These are phyloP conservation scores for Halcyon smyrnensis DNA, from an alignment of 2,797 vertebrate species.

Conservation along the genomic window DNA sequence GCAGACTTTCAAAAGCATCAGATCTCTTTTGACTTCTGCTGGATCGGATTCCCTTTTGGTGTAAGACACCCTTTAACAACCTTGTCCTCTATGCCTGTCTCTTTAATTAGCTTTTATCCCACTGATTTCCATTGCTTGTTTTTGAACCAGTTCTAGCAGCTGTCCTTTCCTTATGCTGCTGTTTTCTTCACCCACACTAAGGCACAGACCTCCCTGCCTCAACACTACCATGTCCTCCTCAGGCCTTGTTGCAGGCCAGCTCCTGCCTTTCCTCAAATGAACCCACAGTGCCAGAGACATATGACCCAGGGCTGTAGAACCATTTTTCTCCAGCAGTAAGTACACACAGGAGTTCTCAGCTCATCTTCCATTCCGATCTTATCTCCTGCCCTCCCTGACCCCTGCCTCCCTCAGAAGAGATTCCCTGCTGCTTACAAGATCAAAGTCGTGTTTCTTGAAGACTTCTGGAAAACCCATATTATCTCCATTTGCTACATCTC, in stretches of 20 bases:
- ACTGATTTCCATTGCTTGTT: neutral
- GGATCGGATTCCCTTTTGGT: neutral
- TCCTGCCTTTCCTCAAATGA: neutral
- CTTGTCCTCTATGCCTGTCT: neutral
- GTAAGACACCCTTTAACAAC: neutral
- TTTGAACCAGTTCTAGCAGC: neutral
- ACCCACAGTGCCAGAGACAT: neutral
- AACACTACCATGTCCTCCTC: neutral
- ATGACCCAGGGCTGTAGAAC: neutral
- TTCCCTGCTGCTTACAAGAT: conserved; percentile 22
- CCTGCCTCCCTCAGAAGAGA: neutral
- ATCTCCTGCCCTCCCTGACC: conserved; percentile 36
- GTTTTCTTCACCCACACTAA: neutral
- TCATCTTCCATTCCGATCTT: conserved; percentile 50
- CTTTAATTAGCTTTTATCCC: neutral
- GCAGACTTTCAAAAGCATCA: neutral
- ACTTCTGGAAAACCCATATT: conserved; percentile 22
- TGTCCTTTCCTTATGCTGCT: neutral
- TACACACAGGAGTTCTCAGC: neutral
- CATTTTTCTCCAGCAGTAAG: neutral
- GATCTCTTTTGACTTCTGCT: neutral
- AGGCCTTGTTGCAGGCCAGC: neutral
- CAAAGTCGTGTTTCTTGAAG: conserved; percentile 25
- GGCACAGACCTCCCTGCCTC: neutral
- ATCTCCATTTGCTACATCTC: neutral